phyloP scores from a whole-genome alignment of 2,888 invertebrate species.

The Strigamia crassipes region DNA sequence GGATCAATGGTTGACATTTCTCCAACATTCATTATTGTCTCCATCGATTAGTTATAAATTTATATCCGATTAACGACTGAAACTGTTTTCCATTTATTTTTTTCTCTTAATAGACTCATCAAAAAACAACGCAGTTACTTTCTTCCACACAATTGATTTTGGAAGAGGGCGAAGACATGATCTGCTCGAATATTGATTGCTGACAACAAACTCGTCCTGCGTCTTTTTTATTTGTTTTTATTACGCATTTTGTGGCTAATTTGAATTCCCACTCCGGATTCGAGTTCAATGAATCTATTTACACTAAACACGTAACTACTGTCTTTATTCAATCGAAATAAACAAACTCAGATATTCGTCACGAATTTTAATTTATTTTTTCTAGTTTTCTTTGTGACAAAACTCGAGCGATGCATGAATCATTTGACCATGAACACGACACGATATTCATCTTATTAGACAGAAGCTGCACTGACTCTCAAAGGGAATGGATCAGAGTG shows the following conservation, averaged over 20 bases:
- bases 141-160: conserved; percentile 18
- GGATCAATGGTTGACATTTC: background rate
- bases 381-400: background rate
- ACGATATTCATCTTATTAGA: background rate
- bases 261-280: background rate
- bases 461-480: background rate
- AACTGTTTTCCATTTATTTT: background rate
- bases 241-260: background rate
- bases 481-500: background rate
- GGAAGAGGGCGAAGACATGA: background rate
- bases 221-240: background rate
- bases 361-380: background rate
- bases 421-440: background rate
- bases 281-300: background rate
- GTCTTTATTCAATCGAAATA: background rate
- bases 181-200: background rate
- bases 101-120: background rate
- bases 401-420: background rate
- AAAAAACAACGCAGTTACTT: background rate
- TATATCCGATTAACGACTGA: background rate
- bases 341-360: background rate
- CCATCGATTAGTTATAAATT: background rate
- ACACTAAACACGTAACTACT: background rate
- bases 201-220: background rate
- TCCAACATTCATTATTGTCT: background rate